Conservation (phyloP, 2,888 invertebrate genomes). For the Criorhina ranunculi region DNA sequence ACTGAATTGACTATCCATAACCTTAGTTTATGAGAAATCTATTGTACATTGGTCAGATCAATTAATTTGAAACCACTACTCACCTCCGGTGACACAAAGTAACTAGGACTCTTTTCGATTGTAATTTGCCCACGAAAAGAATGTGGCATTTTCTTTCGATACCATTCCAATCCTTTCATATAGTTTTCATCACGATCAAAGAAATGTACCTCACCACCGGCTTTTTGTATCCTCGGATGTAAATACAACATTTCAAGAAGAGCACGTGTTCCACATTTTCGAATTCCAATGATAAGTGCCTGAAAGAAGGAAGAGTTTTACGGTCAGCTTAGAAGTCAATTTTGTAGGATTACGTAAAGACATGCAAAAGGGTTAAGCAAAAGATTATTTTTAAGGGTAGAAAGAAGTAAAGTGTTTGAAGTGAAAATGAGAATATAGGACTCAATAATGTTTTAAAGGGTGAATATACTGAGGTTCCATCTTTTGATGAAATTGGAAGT, state of each 20-base stretch:
- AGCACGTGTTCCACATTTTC: constrained; percentile 98
- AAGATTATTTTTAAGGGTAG: constrained; percentile 13
- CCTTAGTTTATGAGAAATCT: too few species aligned
- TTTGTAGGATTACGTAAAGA: constrained; percentile 39
- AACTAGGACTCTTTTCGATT: constrained; percentile 98
- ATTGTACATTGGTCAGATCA: not conserved
- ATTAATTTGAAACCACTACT: constrained; percentile 80
- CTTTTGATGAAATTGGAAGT: constrained; percentile 15
- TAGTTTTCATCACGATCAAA: constrained; percentile 98
- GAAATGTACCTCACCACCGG: constrained; percentile 97
- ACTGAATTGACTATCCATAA: too few species aligned
- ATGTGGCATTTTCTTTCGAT: constrained; percentile 96
- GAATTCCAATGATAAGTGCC: constrained; percentile 96
- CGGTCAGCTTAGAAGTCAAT: constrained; percentile 31
- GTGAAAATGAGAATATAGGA: constrained; percentile 9
- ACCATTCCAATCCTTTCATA: constrained; percentile 96
- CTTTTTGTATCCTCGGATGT: constrained; percentile 96
- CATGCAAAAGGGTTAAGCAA: constrained; percentile 35
- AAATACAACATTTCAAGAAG: constrained; percentile 97
- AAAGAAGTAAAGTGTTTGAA: not conserved
- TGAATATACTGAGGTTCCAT: not conserved
- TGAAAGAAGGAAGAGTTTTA: constrained; percentile 81
- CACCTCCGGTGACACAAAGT: constrained; percentile 98
- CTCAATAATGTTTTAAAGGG: constrained; percentile 1
- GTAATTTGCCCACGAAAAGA: constrained; percentile 96